Percentiles rank a stretch among this genome's conserved stretches.
phyloP scores from a whole-genome alignment of 2,888 invertebrate species.

The Phlogophora meticulosa region DNA sequence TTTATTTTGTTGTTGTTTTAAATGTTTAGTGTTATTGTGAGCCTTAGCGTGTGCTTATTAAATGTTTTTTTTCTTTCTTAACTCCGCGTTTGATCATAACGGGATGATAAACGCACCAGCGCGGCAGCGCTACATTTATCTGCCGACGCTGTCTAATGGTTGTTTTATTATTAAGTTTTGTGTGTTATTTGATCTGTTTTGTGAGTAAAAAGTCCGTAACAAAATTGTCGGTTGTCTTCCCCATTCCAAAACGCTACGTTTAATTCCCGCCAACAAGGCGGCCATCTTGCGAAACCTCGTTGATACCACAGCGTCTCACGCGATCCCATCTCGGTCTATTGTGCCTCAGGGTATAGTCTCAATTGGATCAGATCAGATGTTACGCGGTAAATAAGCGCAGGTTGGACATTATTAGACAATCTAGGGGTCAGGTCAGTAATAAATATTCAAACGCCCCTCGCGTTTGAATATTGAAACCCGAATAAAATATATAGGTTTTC shows the following conservation, averaged over 20 bases:
- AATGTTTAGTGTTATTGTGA: too few relatives aligned
- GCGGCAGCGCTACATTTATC: too few relatives aligned
- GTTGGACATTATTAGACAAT: constrained; percentile 33
- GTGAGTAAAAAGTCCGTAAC: too few relatives aligned
- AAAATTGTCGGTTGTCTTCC: background rate
- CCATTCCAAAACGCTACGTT: constrained; percentile 29
- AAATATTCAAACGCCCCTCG: background rate
- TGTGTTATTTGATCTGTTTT: too few relatives aligned
- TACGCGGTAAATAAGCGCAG: constrained; percentile 16
- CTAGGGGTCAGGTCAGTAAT: background rate
- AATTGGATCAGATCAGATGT: constrained; percentile 39
- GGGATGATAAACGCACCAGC: too few relatives aligned
- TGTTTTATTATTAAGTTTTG: too few relatives aligned
- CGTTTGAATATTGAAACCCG: background rate
- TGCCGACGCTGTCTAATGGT: too few relatives aligned
- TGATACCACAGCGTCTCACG: constrained; percentile 52
- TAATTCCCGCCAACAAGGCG: constrained; percentile 32
- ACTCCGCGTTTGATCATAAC: too few relatives aligned
- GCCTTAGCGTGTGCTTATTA: too few relatives aligned
- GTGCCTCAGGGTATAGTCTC: constrained; percentile 36
- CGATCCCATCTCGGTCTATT: constrained; percentile 57
- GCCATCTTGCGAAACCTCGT: constrained; percentile 41
- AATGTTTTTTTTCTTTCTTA: too few relatives aligned
- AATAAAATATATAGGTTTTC: background rate
- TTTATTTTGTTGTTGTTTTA: too few relatives aligned